phyloP scores from a whole-genome alignment of 2,113 vertebrate genomes.

The Tringa solitaria region DNA sequence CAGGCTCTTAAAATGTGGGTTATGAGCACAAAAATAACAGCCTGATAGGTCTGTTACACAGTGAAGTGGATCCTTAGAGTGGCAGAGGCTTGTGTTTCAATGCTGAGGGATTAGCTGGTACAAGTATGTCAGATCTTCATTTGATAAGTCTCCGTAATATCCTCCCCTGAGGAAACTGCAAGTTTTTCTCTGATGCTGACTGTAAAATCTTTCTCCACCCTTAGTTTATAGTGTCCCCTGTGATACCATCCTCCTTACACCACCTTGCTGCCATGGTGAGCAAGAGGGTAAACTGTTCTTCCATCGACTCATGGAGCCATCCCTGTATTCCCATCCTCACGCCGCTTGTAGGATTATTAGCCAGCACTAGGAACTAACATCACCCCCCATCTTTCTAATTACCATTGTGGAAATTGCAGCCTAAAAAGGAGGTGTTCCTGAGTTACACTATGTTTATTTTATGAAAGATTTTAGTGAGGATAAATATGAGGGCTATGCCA shows the following conservation, averaged over 20 bases:
- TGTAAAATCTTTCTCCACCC: not conserved
- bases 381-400: not conserved
- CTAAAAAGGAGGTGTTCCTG: not conserved
- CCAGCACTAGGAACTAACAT: not conserved
- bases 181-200: not conserved
- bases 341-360: not conserved
- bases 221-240: not conserved
- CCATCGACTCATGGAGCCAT: not conserved
- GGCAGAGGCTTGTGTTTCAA: not conserved
- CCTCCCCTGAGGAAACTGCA: not conserved
- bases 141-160: not conserved
- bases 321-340: not conserved
- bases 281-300: not conserved
- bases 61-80: not conserved
- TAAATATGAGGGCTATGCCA: not conserved
- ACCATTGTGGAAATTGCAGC: not conserved
- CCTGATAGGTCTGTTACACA: not conserved
- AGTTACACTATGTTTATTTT: not conserved
- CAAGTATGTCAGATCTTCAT: not conserved
- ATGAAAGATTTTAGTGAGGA: not conserved
- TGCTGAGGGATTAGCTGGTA: not conserved
- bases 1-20: not conserved
- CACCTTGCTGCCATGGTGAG: not conserved
- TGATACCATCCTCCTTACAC: not conserved
- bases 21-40: not conserved